These are phyloP conservation scores for Diaphora mendica DNA, from an alignment of 2,888 invertebrate species.

Conservation along the genomic window DNA sequence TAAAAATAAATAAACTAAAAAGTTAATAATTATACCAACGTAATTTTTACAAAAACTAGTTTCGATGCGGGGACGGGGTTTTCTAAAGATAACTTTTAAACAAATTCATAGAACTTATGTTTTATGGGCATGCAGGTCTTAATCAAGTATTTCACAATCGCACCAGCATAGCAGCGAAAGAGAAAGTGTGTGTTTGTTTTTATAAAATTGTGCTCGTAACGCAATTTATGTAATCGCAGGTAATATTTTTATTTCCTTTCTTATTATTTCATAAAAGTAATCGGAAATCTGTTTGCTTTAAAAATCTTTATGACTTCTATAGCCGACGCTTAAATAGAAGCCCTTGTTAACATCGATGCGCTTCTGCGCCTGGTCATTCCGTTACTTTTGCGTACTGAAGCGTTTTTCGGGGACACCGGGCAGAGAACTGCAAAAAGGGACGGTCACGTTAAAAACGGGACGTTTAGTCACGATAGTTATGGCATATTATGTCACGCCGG, in stretches of 20 bases:
- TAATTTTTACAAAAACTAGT: background rate
- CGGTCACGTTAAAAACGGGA: no score
- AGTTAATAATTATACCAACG: background rate
- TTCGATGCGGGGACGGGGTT: background rate
- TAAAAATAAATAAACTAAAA: background rate
- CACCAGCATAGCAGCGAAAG: background rate
- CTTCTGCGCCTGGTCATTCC: no score
- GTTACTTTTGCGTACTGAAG: no score
- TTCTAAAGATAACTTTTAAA: background rate
- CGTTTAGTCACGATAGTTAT: no score
- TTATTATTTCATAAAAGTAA: background rate
- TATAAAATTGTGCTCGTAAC: background rate
- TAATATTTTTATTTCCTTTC: background rate
- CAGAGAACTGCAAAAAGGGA: no score
- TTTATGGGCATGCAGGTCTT: background rate
- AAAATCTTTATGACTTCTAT: background rate
- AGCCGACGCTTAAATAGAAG: background rate
- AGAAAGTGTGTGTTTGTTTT: conserved; percentile 1
- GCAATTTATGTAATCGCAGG: background rate
- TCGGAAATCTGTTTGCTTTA: background rate
- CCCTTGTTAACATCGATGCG: background rate
- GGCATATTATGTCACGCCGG: no score
- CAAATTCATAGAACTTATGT: background rate
- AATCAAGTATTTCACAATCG: conserved; percentile 1
- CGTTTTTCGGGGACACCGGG: no score